Conservation (phyloP, 2,888 invertebrate genomes). For the Microctonus aethiopoides region DNA sequence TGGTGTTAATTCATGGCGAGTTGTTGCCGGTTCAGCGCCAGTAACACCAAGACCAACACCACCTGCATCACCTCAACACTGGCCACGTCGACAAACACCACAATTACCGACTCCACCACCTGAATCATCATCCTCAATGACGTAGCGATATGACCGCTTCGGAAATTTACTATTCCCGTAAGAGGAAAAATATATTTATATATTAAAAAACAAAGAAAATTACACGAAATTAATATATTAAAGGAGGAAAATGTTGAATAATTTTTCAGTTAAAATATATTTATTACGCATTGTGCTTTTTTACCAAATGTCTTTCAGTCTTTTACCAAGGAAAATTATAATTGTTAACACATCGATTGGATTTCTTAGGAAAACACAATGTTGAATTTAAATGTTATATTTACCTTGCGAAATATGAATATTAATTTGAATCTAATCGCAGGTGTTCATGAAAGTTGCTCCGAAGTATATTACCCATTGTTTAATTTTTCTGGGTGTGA, state of each 20-base stretch:
- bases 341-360: background rate
- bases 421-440: too few species aligned
- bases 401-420: too few species aligned
- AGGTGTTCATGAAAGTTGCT: too few species aligned
- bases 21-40: slow-evolving; percentile 77
- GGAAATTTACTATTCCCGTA: slow-evolving; percentile 28
- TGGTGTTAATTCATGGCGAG: slow-evolving; percentile 38
- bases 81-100: slow-evolving; percentile 64
- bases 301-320: background rate
- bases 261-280: background rate
- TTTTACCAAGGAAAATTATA: background rate
- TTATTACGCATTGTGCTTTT: background rate
- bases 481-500: background rate
- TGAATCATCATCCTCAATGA: slow-evolving; percentile 55
- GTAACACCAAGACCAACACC: slow-evolving; percentile 80
- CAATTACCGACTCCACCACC: slow-evolving; percentile 51
- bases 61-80: slow-evolving; percentile 79
- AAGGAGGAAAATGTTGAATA: background rate
- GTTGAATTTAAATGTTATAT: too few species aligned
- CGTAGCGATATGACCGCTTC: slow-evolving; percentile 50
- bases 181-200: background rate
- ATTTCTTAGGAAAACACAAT: too few species aligned
- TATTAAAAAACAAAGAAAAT: background rate
- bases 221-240: background rate
- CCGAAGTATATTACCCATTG: background rate